A percentile compares a stretch with the other conserved stretches of the same genome.
Conservation (phyloP, 2,113 vertebrate species). For the Cyanoramphus novaezelandiae region DNA sequence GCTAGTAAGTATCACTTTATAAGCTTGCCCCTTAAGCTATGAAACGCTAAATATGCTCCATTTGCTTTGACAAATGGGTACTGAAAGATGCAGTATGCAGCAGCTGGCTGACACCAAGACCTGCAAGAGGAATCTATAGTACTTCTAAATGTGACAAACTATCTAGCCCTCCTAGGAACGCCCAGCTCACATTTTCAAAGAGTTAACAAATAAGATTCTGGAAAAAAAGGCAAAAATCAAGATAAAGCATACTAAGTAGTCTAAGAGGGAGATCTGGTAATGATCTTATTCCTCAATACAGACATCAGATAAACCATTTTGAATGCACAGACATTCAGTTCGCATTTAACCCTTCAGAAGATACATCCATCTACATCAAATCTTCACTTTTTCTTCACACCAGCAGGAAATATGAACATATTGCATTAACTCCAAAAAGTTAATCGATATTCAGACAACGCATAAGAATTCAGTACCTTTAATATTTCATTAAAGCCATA, state of each 20-base stretch:
- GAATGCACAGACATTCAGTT: background rate
- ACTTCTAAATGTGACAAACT: background rate
- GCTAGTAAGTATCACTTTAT: background rate
- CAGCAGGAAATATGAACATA: background rate
- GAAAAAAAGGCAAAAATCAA: background rate
- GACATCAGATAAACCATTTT: background rate
- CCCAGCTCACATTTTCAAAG: background rate
- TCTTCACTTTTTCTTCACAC: background rate
- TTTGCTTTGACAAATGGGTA: background rate
- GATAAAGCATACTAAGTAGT: background rate
- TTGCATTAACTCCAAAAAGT: background rate
- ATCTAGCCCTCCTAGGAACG: background rate
- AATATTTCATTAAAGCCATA: constrained; percentile 97
- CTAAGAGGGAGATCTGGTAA: background rate
- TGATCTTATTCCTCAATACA: background rate
- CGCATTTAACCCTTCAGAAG: background rate
- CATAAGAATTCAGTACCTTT: constrained; percentile 78
- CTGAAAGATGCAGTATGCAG: background rate
- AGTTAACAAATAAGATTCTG: background rate
- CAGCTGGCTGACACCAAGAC: background rate
- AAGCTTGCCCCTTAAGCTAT: background rate
- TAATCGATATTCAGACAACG: background rate
- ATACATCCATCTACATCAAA: background rate
- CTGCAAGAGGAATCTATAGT: background rate
- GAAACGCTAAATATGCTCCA: background rate